Conservation (phyloP, 2,888 invertebrate species). For the Sarcophaga subvicina region DNA sequence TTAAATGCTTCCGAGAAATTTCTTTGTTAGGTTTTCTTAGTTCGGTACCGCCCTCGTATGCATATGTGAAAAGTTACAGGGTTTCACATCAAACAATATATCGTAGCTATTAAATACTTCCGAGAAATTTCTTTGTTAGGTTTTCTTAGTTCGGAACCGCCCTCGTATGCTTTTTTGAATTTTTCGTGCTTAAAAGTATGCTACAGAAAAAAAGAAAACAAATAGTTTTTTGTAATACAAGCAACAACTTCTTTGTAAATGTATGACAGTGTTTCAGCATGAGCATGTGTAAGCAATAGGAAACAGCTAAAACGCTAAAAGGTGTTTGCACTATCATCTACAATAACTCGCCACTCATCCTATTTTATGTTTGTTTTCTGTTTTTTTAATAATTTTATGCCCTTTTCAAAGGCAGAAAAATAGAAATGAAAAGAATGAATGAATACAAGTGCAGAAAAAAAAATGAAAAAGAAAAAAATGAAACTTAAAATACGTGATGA, state of each 20-base stretch:
- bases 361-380: too few relatives aligned
- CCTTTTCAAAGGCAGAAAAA: slow-evolving; percentile 1
- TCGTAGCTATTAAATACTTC: too few relatives aligned
- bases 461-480: not conserved
- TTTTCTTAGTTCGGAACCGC: too few relatives aligned
- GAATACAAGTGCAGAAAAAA: slow-evolving; percentile 1
- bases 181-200: not conserved
- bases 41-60: too few relatives aligned
- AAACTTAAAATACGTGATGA: slow-evolving; percentile 42
- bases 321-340: slow-evolving; percentile 67
- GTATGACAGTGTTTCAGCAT: not conserved
- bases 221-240: not conserved
- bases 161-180: too few relatives aligned
- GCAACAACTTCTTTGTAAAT: not conserved
- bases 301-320: slow-evolving; percentile 61
- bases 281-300: not conserved
- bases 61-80: too few relatives aligned
- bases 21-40: too few relatives aligned
- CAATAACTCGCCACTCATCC: slow-evolving; percentile 18
- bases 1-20: too few relatives aligned
- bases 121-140: too few relatives aligned
- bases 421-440: slow-evolving; percentile 35
- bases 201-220: not conserved
- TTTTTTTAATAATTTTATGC: not conserved
- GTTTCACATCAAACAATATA: too few relatives aligned